Conservation (phyloP, 2,113 vertebrate genomes). For the Toxotes jaculatrix region DNA sequence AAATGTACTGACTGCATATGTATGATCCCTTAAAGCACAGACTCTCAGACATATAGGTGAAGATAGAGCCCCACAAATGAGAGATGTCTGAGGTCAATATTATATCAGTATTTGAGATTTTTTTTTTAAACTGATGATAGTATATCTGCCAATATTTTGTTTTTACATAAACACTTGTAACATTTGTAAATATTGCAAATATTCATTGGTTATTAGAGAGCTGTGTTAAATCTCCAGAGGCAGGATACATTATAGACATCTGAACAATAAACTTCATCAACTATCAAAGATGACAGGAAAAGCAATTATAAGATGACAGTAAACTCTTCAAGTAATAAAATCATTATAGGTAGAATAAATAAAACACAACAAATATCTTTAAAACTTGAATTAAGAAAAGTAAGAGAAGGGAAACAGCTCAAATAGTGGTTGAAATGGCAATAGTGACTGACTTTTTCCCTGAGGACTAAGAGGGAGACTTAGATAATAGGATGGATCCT, state of each 20-base stretch:
- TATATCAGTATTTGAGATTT: not conserved
- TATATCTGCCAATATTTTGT: not conserved
- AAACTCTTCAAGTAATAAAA: not conserved
- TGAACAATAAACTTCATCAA: not conserved
- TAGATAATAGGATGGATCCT: not conserved
- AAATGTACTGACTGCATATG: slow-evolving; percentile 9
- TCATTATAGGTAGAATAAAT: not conserved
- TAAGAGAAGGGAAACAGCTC: not conserved
- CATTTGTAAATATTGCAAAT: not conserved
- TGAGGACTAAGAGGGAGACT: not conserved
- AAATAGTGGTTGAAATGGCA: not conserved
- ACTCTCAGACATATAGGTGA: not conserved
- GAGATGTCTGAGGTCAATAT: not conserved
- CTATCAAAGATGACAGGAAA: not conserved
- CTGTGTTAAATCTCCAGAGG: not conserved
- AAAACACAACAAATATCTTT: not conserved
- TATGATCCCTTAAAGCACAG: not conserved
- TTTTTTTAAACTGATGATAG: no score
- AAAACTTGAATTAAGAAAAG: not conserved
- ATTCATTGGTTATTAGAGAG: not conserved
- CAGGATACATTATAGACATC: not conserved
- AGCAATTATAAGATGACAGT: not conserved
- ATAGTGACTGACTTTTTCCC: not conserved
- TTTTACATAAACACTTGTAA: not conserved
- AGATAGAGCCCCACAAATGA: not conserved